Evolutionary conservation across 2,113 vertebrate genomes (phyloP).

Genomic region (Neogobius melanostomus): DNA sequence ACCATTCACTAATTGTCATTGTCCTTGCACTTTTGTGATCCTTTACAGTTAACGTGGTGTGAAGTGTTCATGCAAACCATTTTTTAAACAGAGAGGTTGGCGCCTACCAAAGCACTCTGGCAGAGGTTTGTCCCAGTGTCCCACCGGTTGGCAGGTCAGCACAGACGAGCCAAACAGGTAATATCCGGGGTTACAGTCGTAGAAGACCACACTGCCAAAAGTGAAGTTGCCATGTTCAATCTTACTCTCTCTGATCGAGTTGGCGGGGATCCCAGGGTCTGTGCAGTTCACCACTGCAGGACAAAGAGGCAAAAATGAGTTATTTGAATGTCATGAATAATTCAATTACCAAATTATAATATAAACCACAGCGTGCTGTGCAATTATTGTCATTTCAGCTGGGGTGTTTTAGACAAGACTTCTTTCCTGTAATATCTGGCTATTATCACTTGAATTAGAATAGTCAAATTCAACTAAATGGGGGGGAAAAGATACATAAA

Average conservation of each 20-base stretch:
- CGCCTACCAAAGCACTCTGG: constrained; percentile 95
- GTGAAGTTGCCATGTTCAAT: constrained; percentile 98
- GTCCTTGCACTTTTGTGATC: not conserved
- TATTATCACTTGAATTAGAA: constrained; percentile 12
- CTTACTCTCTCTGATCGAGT: constrained; percentile 97
- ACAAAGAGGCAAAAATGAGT: constrained; percentile 16
- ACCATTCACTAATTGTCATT: constrained; percentile 18
- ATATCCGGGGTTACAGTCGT: constrained; percentile 96
- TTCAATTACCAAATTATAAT: constrained; percentile 24
- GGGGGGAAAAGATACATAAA: not conserved
- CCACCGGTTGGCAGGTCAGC: constrained; percentile 91
- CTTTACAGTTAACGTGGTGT: not conserved
- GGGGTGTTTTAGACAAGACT: constrained; percentile 22
- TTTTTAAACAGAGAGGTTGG: constrained; percentile 14
- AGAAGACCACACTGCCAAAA: constrained; percentile 94
- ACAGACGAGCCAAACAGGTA: constrained; percentile 94
- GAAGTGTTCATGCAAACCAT: not conserved
- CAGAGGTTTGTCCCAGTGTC: constrained; percentile 95
- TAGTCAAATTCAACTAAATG: constrained; percentile 13
- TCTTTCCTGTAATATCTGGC: constrained; percentile 14
- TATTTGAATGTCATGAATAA: constrained; percentile 10
- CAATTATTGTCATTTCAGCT: constrained; percentile 29
- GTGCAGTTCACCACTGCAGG: constrained; percentile 92
- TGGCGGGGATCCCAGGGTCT: constrained; percentile 93
- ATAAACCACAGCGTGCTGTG: constrained; percentile 7